These are phyloP conservation scores for Antitype chi DNA, from an alignment of 2,888 invertebrate genomes.

Conservation along the genomic window DNA sequence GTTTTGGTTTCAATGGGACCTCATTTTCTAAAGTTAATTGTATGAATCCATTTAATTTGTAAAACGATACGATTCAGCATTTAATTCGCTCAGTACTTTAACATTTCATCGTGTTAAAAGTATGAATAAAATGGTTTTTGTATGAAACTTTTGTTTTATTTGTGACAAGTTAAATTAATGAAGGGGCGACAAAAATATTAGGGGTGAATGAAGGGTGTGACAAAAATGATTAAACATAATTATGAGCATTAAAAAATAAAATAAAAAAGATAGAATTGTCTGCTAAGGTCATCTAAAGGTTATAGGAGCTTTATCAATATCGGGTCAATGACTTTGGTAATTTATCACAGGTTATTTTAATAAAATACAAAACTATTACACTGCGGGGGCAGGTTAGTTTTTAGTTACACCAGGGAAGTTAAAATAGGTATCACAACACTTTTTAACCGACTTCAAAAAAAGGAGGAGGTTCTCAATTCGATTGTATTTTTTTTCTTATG, in stretches of 20 bases:
- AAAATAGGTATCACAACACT: not conserved
- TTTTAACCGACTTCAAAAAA: no score
- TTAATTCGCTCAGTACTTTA: slow-evolving; percentile 53
- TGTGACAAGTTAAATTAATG: slow-evolving; percentile 20
- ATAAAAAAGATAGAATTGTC: not conserved
- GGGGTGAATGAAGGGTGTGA: slow-evolving; percentile 17
- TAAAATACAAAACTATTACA: not conserved
- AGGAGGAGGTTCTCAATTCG: no score
- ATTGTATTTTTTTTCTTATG: no score
- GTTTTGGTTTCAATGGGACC: slow-evolving; percentile 46
- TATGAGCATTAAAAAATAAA: not conserved
- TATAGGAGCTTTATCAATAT: not conserved
- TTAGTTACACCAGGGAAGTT: not conserved
- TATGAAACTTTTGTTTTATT: slow-evolving; percentile 57
- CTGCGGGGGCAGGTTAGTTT: not conserved
- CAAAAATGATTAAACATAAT: slow-evolving; percentile 10
- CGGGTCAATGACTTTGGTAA: not conserved
- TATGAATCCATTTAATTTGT: slow-evolving; percentile 45
- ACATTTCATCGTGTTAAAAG: slow-evolving; percentile 57
- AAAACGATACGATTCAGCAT: slow-evolving; percentile 35
- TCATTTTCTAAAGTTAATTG: slow-evolving; percentile 46
- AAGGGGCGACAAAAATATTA: slow-evolving; percentile 13
- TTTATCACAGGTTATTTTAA: not conserved
- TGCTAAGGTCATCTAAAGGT: not conserved
- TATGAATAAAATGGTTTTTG: slow-evolving; percentile 64